Conservation (phyloP, 2,888 invertebrate species). For the Xiphydria camelus region DNA sequence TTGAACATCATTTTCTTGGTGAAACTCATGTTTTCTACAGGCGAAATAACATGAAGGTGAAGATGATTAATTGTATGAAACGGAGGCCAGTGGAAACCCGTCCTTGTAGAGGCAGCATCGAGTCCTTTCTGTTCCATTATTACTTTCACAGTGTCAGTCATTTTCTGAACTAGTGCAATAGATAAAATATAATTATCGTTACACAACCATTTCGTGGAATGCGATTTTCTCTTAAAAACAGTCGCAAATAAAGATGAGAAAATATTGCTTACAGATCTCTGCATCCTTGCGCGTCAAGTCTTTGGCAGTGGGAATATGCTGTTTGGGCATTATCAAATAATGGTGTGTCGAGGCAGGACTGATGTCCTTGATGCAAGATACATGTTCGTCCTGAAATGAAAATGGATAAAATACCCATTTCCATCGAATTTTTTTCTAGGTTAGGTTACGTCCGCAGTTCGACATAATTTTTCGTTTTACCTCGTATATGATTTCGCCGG, state of each 20-base stretch:
- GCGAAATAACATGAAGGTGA: constrained; percentile 85
- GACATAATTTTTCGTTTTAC: constrained; percentile 32
- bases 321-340: constrained; percentile 75
- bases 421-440: neutral
- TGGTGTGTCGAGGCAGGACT: constrained; percentile 81
- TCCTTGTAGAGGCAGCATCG: constrained; percentile 55
- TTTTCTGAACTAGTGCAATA: constrained; percentile 68
- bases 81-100: constrained; percentile 92
- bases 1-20: constrained; percentile 69
- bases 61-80: constrained; percentile 81
- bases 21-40: constrained; percentile 73
- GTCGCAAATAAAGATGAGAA: no score
- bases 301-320: constrained; percentile 77
- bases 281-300: constrained; percentile 68
- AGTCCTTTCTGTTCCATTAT: constrained; percentile 61
- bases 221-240: no score
- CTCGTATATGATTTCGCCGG: constrained; percentile 69
- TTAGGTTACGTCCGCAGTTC: neutral
- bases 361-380: constrained; percentile 81
- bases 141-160: constrained; percentile 64
- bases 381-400: constrained; percentile 65
- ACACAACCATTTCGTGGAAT: neutral
- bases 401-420: constrained; percentile 12
- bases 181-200: no score
- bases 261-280: constrained; percentile 66